Conservation (phyloP, 2,888 invertebrate species). For the Perdita meconis region DNA sequence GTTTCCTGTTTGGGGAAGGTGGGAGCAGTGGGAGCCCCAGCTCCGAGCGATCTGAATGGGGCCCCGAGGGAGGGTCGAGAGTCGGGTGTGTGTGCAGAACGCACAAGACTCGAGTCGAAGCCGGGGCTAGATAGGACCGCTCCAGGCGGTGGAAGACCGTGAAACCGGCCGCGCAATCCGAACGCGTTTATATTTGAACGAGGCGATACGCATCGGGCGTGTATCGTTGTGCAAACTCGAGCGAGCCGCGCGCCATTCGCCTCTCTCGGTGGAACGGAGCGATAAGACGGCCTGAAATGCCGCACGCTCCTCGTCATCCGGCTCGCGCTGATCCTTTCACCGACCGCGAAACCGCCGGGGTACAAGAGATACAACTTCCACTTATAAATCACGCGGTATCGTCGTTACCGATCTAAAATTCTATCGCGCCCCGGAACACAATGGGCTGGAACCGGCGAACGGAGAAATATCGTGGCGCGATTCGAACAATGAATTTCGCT, state of each 20-base stretch:
- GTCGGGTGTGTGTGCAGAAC: too few relatives aligned
- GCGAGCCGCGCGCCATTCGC: slow-evolving; percentile 7
- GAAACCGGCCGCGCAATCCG: slow-evolving; percentile 4
- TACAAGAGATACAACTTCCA: slow-evolving; percentile 38
- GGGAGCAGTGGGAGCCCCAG: too few relatives aligned
- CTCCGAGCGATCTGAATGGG: too few relatives aligned
- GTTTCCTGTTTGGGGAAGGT: too few relatives aligned
- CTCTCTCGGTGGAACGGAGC: not conserved
- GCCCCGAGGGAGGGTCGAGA: too few relatives aligned
- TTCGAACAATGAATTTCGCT: slow-evolving; percentile 15
- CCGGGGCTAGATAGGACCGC: too few relatives aligned
- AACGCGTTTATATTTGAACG: slow-evolving; percentile 58
- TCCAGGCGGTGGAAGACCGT: not conserved
- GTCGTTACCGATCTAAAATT: slow-evolving; percentile 45
- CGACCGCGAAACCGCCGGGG: slow-evolving; percentile 18
- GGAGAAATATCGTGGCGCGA: slow-evolving; percentile 15
- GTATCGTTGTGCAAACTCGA: slow-evolving; percentile 57
- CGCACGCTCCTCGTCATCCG: slow-evolving; percentile 46
- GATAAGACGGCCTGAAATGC: slow-evolving; percentile 63
- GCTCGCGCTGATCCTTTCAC: slow-evolving; percentile 49
- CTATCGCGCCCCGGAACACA: slow-evolving; percentile 42
- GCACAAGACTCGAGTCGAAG: too few relatives aligned
- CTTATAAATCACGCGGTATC: slow-evolving; percentile 55
- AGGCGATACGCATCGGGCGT: slow-evolving; percentile 44
- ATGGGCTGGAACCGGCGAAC: slow-evolving; percentile 31